Base-by-base conservation (phyloP, 2,113 vertebrate species). In the Lagopus muta region DNA sequence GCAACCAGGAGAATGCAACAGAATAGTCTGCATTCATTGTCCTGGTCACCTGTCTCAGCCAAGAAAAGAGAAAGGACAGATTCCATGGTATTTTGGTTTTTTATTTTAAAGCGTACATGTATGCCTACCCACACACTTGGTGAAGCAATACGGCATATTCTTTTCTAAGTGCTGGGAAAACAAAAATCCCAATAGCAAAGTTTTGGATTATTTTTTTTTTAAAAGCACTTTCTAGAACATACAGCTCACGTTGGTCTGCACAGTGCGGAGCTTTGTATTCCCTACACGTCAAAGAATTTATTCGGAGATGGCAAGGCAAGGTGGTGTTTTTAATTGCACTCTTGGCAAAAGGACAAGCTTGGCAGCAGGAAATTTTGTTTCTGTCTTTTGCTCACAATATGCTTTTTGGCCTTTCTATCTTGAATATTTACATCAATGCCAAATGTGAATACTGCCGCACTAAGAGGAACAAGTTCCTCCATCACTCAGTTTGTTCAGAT, bases 81-180 rank as follows among this genome's bases (percentile, higher is more conserved):
- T 7, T 62, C 21, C 19, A 77, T 7, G 22, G 24, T 58, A 34
- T 58, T 70, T 61, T 58, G 60, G 60, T 40, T 27, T 30, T 40
- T 12, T 30, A 22, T 40, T 69, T 71, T 75, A 55, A 73, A 57
- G n/a, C 50, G 19, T 27, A n/a, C 10, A 6, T 10, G 4, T 52
- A 11, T 69, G 42, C 38, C 32, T 78, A 42, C 36, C 25, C 6
- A 50, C 24, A 36, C 0, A 3, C 13, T 92, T 8, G 36, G 42
- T 32, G 50, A 77, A 81, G 42, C 21, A 38, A 19, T 34, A 55
- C 78, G 57, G 40, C 77, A 64, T 67, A 47, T 4, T 7, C 34
- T 84, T 86, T 85, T 78, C 20, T 57, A 77, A 81, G 34, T 42
- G 45, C 32, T 81, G 50, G 74, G 78, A 79, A 95, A 93, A 92